Percentiles rank a stretch among this genome's conserved stretches.
phyloP scores from a whole-genome alignment of 2,888 invertebrate species.

The Hypercompe scribonia region DNA sequence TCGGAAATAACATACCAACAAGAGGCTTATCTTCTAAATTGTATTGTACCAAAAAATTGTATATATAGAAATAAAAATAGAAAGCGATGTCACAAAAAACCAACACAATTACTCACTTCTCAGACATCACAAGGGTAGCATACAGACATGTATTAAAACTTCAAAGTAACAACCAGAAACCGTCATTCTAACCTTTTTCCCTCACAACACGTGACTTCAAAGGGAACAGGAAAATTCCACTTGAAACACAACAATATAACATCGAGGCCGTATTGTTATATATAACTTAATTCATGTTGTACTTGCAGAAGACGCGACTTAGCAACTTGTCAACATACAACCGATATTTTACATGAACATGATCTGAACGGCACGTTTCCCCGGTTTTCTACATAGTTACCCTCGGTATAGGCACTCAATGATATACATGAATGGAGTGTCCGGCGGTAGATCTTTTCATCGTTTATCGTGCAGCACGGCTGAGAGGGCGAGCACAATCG shows the following conservation, averaged over 20 bases:
- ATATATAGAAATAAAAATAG: background rate
- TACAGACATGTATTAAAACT: slow-evolving; percentile 38
- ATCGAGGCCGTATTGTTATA: slow-evolving; percentile 38
- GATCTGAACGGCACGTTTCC: slow-evolving; percentile 42
- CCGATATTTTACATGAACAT: slow-evolving; percentile 23
- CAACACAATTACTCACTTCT: slow-evolving; percentile 21
- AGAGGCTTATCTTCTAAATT: background rate
- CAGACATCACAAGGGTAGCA: slow-evolving; percentile 25
- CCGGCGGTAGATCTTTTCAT: slow-evolving; percentile 77
- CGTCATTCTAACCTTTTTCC: slow-evolving; percentile 39
- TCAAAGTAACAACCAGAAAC: slow-evolving; percentile 40
- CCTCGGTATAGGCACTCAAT: slow-evolving; percentile 64
- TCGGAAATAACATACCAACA: background rate
- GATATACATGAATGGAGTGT: slow-evolving; percentile 81
- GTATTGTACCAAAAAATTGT: background rate
- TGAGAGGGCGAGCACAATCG: slow-evolving; percentile 72
- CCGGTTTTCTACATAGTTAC: slow-evolving; percentile 72
- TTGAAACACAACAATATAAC: slow-evolving; percentile 34
- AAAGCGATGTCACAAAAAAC: slow-evolving; percentile 2
- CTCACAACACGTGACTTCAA: slow-evolving; percentile 41
- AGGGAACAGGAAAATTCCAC: slow-evolving; percentile 33
- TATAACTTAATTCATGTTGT: slow-evolving; percentile 37
- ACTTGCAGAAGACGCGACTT: slow-evolving; percentile 18
- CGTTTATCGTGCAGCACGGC: slow-evolving; percentile 71
- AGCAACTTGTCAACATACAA: slow-evolving; percentile 13